phyloP scores from a whole-genome alignment of 2,113 vertebrate species.

The Cheilinus undulatus region DNA sequence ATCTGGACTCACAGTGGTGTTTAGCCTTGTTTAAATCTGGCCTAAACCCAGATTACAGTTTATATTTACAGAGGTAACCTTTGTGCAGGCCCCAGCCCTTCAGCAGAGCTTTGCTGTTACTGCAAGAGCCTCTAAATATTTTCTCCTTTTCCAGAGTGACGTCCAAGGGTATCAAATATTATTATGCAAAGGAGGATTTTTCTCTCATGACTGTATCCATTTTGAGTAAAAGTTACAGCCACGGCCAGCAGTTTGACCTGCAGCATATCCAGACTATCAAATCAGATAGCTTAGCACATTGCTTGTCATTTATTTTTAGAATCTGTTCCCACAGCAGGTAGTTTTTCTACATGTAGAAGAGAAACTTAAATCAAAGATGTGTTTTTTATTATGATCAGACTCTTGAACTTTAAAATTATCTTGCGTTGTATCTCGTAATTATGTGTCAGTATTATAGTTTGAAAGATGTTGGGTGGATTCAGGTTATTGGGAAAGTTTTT shows the following conservation, averaged over 20 bases:
- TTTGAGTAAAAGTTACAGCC: background rate
- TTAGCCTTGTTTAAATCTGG: constrained; percentile 67
- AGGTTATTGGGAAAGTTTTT: no score
- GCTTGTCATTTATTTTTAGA: background rate
- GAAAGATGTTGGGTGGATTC: no score
- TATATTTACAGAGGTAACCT: constrained; percentile 66
- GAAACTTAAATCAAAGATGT: background rate
- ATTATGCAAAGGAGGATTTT: constrained; percentile 27
- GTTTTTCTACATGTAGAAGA: background rate
- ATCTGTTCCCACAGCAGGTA: no score
- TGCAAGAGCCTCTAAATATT: constrained; percentile 13
- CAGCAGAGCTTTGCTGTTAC: constrained; percentile 35
- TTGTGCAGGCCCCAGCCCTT: constrained; percentile 25
- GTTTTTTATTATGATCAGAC: background rate
- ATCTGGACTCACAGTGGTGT: constrained; percentile 57
- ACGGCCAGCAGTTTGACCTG: background rate
- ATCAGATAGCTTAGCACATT: background rate
- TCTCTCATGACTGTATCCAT: constrained; percentile 1
- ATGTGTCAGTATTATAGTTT: no score
- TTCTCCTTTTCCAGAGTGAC: constrained; percentile 15
- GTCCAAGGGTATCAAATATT: constrained; percentile 31
- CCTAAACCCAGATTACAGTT: constrained; percentile 69
- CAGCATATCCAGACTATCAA: constrained; percentile 2
- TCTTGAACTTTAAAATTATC: background rate
- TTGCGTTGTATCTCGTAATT: no score